Evolutionary conservation across 2,888 invertebrate genomes (phyloP), one percentile per base, ranked within the genome.

Genomic region (Hipparchia sbordonii): DNA sequence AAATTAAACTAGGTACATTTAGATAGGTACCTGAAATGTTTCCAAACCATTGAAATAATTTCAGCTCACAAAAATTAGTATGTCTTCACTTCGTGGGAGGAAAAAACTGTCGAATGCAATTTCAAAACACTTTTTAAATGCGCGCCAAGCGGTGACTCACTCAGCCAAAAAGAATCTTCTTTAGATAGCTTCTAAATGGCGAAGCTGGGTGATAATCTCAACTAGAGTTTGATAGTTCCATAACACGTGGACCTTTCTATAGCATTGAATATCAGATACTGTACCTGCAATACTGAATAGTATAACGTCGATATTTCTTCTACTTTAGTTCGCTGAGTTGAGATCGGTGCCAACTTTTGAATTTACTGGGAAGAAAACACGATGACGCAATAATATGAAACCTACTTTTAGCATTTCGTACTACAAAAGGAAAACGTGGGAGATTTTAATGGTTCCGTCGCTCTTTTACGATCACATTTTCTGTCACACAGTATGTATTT

Each of bases 171-270:
- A 39, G 0, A 39, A 39, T 39, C 39, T 39, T 39, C 39, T 39
- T 39, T 5, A 39, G 39, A 5, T 39, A 39, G 39, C 2, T 39
- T 39, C 39, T 39, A 13, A 57, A 10, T 46, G 51, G 12, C 13
- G 13, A 62, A 46, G 48, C 46, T 62, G 9, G 51, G 12, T 51
- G 62, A 57, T 48, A 61, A 23, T 33, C 39, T 56, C 56, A 60
- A 59, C 71, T 67, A 67, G 23, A 23, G 52, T 71, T 60, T 51
- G 54, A 60, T 63, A 63, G 63, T n/a, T 73, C 52, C 45, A 10
- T 59, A 65, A 52, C 51, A 51, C 62, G 56, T 51, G n/a, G 65
- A 39, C 39, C 5, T 5, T 8, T 52, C 46, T 39, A 39, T 59
- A 33, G 56, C 46, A 57, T 23, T 74, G 69, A 48, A 66, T 62